Base-by-base conservation (phyloP, 2,113 vertebrate species). In the Cyanoramphus novaezelandiae region DNA sequence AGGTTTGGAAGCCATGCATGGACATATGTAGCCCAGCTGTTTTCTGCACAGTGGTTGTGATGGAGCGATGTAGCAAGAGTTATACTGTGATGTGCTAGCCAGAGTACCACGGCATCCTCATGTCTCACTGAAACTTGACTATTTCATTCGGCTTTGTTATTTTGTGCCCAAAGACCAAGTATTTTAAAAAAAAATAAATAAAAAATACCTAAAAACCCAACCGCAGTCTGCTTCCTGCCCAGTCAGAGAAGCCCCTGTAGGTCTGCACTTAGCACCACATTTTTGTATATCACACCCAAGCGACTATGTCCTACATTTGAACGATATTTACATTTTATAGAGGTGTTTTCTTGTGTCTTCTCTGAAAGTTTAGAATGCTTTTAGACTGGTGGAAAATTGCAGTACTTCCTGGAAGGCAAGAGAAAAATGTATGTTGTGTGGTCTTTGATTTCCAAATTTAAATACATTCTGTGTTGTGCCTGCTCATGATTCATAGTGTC, bases 371-470 rank as follows among this genome's bases (percentile, higher is more conserved):
- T 85, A 64, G 86, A 92, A 90, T 65, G 60, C 64, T 68, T 95
- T 81, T 64, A 90, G 72, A 35, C 41, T 88, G 63, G 18, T 70
- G 69, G 81, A 81, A 93, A 85, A 92, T 43, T 74, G 8, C 65
- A 86, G 29, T 79, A n/a, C 52, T 92, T 93, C 80, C 72, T 93
- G 88, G 69, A 96, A 93, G 81, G 83, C 80, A 89, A 72, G 57
- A 93, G 93, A 90, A 92, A 92, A 95, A 79, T 92, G 35, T 94
- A 94, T 91, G 79, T 97, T 83, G 75, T 95, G 82, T 94, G 88
- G 88, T 96, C 96, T 96, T 95, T 78, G 80, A 93, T 96, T 96
- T 96, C 93, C 92, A 96, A 95, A 96, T 94, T 96, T 97, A 94
- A 96, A 96, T 93, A 92, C 82, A 94, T 96, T 94, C 88, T 92